Percentiles rank a stretch among this genome's conserved stretches.
phyloP scores from a whole-genome alignment of 2,113 vertebrate species.

The Muntiacus reevesi region DNA sequence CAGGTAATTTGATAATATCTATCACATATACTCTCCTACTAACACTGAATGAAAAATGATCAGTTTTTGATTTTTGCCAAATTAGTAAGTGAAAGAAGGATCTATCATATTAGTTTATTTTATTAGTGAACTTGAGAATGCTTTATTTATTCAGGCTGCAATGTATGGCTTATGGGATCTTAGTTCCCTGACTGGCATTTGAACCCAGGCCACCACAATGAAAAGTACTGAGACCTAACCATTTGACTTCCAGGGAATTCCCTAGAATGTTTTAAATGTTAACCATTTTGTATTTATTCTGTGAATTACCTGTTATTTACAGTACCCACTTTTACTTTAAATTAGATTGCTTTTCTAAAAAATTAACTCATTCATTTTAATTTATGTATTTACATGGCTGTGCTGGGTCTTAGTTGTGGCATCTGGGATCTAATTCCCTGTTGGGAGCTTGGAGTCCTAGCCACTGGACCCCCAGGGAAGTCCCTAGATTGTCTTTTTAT shows the following conservation, averaged over 20 bases:
- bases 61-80: neutral
- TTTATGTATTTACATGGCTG: neutral
- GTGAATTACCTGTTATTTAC: neutral
- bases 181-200: neutral
- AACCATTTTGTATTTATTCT: neutral
- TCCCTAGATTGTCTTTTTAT: neutral
- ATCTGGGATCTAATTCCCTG: neutral
- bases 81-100: neutral
- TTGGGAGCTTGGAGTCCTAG: neutral
- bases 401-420: neutral
- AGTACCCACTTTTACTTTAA: neutral
- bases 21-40: neutral
- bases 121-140: neutral
- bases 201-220: neutral
- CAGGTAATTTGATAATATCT: neutral
- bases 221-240: neutral
- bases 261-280: constrained; percentile 6
- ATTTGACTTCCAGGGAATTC: neutral
- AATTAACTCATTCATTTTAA: neutral
- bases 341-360: too few species aligned
- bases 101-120: neutral
- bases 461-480: neutral
- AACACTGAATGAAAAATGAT: neutral
- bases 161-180: neutral
- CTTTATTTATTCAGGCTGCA: neutral